These are phyloP conservation scores for Trisateles emortualis DNA, from an alignment of 2,888 invertebrate species.

Conservation along the genomic window DNA sequence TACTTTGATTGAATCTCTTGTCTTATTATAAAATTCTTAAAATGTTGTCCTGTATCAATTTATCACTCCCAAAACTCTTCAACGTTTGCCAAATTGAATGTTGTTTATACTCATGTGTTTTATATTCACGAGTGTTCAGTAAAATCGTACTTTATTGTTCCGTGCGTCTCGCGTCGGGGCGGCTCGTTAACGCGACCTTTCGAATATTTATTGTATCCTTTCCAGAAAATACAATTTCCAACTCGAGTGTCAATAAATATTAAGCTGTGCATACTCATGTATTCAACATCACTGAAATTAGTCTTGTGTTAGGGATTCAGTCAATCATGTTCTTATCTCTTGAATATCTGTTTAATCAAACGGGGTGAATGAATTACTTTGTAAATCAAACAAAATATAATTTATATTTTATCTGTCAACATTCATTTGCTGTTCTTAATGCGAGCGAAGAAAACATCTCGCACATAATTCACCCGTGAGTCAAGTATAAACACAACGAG, in stretches of 20 bases:
- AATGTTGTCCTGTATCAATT: constrained; percentile 40
- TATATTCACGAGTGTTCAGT: constrained; percentile 72
- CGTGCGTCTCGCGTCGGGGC: constrained; percentile 73
- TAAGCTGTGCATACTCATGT: constrained; percentile 63
- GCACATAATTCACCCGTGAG: constrained; percentile 63
- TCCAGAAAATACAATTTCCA: constrained; percentile 84
- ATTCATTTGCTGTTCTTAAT: constrained; percentile 39
- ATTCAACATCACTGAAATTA: constrained; percentile 39
- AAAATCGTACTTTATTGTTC: constrained; percentile 82
- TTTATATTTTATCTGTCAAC: constrained; percentile 28
- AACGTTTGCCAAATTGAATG: constrained; percentile 64
- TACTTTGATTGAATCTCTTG: constrained; percentile 46
- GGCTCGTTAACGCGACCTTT: constrained; percentile 85
- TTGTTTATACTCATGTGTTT: constrained; percentile 61
- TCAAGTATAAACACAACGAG: constrained; percentile 69
- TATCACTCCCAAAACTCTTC: constrained; percentile 50
- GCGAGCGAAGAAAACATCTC: constrained; percentile 45
- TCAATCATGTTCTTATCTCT: not conserved
- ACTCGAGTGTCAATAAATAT: constrained; percentile 77
- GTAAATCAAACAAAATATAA: constrained; percentile 13
- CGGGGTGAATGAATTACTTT: not conserved
- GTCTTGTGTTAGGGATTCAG: constrained; percentile 16
- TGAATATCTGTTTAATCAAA: not conserved
- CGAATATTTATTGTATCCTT: constrained; percentile 85
- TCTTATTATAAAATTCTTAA: constrained; percentile 52